phyloP scores from a whole-genome alignment of 2,113 vertebrate species.

The Catagonus wagneri region DNA sequence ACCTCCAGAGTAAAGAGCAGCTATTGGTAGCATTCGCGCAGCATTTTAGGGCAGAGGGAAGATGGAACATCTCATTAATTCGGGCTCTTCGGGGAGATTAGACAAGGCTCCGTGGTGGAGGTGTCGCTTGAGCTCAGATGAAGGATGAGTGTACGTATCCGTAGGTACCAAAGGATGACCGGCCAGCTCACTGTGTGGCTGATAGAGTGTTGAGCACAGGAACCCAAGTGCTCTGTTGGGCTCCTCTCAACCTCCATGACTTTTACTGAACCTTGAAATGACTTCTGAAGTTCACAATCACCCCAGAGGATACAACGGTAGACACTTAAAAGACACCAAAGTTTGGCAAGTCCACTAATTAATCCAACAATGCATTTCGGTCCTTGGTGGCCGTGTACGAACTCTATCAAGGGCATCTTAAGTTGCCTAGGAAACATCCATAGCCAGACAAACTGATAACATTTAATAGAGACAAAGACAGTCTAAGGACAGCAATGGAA shows the following conservation, averaged over 20 bases:
- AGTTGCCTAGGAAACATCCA: constrained; percentile 79
- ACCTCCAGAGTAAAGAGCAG: background rate
- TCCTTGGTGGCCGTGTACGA: constrained; percentile 81
- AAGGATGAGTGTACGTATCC: background rate
- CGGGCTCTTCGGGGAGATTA: background rate
- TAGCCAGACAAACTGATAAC: constrained; percentile 84
- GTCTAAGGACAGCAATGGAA: constrained; percentile 80
- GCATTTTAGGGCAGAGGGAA: background rate
- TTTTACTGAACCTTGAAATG: constrained; percentile 81
- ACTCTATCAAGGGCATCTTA: constrained; percentile 85
- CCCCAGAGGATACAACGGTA: constrained; percentile 63
- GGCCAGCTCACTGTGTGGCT: background rate
- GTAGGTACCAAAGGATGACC: background rate
- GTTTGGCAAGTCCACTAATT: constrained; percentile 82
- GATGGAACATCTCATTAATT: background rate
- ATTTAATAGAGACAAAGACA: constrained; percentile 84
- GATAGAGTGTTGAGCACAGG: background rate
- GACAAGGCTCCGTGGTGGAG: constrained; percentile 19
- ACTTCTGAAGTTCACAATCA: constrained; percentile 80
- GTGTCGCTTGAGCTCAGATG: background rate
- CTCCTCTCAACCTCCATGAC: constrained; percentile 76
- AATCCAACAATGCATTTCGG: constrained; percentile 87
- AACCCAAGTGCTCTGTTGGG: background rate
- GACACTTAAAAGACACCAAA: constrained; percentile 79
- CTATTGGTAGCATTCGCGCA: background rate